phyloP scores from a whole-genome alignment of 2,113 vertebrate species.

The Equus quagga region DNA sequence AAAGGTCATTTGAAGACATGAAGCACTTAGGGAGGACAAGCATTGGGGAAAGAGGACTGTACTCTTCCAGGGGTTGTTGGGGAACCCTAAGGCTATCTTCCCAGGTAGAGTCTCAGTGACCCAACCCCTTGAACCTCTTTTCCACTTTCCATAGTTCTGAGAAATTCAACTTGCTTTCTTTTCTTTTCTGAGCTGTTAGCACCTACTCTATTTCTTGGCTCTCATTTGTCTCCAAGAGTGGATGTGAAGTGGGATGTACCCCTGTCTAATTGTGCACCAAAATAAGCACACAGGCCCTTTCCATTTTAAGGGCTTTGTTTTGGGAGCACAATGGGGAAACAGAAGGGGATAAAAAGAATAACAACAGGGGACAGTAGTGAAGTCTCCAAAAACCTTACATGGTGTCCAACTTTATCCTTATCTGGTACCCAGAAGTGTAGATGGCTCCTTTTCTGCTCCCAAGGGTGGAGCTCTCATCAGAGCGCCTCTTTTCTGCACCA shows the following conservation, averaged over 20 bases:
- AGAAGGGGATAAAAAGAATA: background rate
- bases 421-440: background rate
- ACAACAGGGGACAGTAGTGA: background rate
- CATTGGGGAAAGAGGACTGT: background rate
- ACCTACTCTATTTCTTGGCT: slow-evolving; percentile 12
- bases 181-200: background rate
- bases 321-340: background rate
- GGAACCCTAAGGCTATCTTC: background rate
- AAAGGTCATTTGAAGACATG: background rate
- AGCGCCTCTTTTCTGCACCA: background rate
- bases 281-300: background rate
- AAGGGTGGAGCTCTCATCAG: background rate
- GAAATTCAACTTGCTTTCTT: background rate
- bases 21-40: background rate
- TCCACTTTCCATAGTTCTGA: background rate
- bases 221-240: slow-evolving; percentile 7
- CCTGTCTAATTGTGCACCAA: background rate
- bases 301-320: background rate
- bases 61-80: background rate
- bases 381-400: background rate
- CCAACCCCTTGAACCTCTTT: background rate
- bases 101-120: background rate
- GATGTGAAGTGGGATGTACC: background rate
- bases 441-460: background rate
- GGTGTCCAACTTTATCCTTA: background rate